Percentiles rank a stretch among this genome's conserved stretches.
phyloP scores from a whole-genome alignment of 2,113 vertebrate species.

The Sylvia atricapilla region DNA sequence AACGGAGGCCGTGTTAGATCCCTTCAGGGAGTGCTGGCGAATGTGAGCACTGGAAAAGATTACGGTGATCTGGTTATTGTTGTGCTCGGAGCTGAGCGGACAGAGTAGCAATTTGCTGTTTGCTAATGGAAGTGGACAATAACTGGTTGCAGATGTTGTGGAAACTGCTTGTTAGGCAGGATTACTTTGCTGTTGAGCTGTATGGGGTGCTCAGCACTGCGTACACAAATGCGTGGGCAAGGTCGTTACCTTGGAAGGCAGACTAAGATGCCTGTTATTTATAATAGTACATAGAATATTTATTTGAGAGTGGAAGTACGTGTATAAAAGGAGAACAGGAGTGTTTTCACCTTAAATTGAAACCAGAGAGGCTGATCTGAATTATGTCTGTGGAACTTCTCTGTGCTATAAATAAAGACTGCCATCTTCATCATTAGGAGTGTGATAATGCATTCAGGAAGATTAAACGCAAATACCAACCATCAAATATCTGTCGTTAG shows the following conservation, averaged over 20 bases:
- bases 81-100: not conserved
- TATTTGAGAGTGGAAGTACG: not conserved
- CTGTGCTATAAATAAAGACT: not conserved
- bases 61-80: not conserved
- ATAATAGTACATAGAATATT: not conserved
- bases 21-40: not conserved
- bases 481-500: not conserved
- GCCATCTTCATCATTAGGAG: not conserved
- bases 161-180: slow-evolving; percentile 16
- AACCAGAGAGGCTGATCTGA: not conserved
- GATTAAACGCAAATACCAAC: not conserved
- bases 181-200: not conserved
- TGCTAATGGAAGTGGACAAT: slow-evolving; percentile 30
- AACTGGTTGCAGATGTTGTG: slow-evolving; percentile 10
- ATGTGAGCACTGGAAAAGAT: not conserved
- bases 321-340: not conserved
- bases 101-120: slow-evolving; percentile 8
- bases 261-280: not conserved
- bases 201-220: not conserved
- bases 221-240: not conserved
- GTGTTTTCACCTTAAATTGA: not conserved
- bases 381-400: not conserved
- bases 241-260: not conserved
- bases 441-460: not conserved
- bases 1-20: not conserved